A percentile compares a stretch with the other conserved stretches of the same genome.
Evolutionary conservation across 2,888 invertebrate genomes (phyloP).

Genomic region (Gryllus longicercus): DNA sequence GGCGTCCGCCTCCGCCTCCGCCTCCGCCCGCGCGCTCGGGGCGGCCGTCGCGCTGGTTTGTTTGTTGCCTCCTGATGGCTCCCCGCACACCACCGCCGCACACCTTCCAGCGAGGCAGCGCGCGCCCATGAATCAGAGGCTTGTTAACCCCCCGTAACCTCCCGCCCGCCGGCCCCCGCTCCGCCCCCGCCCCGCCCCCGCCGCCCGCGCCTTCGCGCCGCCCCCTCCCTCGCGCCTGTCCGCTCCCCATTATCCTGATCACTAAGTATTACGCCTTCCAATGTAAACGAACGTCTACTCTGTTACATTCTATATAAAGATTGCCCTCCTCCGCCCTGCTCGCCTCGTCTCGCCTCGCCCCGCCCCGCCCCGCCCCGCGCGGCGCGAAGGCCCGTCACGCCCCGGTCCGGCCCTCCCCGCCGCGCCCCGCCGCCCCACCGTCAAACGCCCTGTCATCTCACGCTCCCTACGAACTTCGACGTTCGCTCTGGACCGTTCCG

Average conservation of each 20-base stretch:
- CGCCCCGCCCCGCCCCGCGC: too few species aligned
- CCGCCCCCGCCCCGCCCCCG: neutral
- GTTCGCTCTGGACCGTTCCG: too few species aligned
- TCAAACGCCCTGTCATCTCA: too few species aligned
- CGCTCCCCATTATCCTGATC: neutral
- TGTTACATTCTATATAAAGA: slow-evolving; percentile 10
- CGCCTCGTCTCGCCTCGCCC: neutral
- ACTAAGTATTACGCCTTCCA: slow-evolving; percentile 22
- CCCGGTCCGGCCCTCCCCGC: too few species aligned
- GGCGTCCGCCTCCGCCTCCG: neutral
- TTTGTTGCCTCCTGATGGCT: slow-evolving; percentile 12
- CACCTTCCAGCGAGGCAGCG: slow-evolving; percentile 32
- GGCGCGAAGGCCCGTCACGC: too few species aligned
- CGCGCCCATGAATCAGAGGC: slow-evolving; percentile 36
- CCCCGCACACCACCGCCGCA: neutral
- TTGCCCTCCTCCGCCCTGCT: neutral
- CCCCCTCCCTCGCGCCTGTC: slow-evolving; percentile 19
- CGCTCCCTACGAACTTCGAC: too few species aligned
- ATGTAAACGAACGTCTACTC: slow-evolving; percentile 19
- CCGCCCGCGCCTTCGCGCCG: neutral
- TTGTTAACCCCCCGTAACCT: slow-evolving; percentile 36
- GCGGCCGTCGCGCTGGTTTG: neutral
- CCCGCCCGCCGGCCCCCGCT: neutral
- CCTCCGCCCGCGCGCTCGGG: neutral
- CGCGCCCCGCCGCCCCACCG: too few species aligned